Evolutionary conservation across 2,797 vertebrate species (phyloP), one percentile per base, ranked within the genome.

Genomic region (Enteromius radiatus): DNA sequence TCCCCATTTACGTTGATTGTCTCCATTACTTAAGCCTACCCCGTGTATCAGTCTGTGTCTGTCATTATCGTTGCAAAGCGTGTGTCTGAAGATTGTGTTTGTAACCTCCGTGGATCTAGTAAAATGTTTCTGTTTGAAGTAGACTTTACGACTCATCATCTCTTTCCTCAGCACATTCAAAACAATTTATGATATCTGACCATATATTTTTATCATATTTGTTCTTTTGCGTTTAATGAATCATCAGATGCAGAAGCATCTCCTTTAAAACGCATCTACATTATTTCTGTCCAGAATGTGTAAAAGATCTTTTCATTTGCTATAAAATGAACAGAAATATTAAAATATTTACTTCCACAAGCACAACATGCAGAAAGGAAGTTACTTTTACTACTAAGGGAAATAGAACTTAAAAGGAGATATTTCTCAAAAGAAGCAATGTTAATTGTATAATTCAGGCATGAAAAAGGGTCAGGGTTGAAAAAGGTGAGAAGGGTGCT

Each of bases 121-220:
- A n/a, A n/a, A n/a, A n/a, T n/a, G n/a, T n/a, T n/a, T n/a, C n/a
- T n/a, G n/a, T n/a, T n/a, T n/a, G n/a, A n/a, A n/a, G n/a, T n/a
- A n/a, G n/a, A n/a, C n/a, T n/a, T n/a, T n/a, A n/a, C n/a, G n/a
- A n/a, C n/a, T n/a, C n/a, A n/a, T n/a, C n/a, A n/a, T n/a, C n/a
- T n/a, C n/a, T n/a, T n/a, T n/a, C n/a, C n/a, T n/a, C n/a, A n/a
- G n/a, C n/a, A n/a, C n/a, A n/a, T n/a, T n/a, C n/a, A n/a, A n/a
- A n/a, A n/a, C n/a, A n/a, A n/a, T 77, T 77, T 77, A 59, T 41
- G 12, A 64, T n/a, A 64, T 47, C 31, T 78, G 11, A 21, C 17
- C 14, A 36, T 33, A 54, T 68, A 41, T 26, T 67, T 6, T 79
- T 21, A 31, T 79, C 31, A 52, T 12, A 68, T 54, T 19, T 68